Evolutionary conservation across 1,140 invertebrate genomes (phyloP), one percentile per base, ranked within the genome.

Genomic region (Lerema accius): DNA sequence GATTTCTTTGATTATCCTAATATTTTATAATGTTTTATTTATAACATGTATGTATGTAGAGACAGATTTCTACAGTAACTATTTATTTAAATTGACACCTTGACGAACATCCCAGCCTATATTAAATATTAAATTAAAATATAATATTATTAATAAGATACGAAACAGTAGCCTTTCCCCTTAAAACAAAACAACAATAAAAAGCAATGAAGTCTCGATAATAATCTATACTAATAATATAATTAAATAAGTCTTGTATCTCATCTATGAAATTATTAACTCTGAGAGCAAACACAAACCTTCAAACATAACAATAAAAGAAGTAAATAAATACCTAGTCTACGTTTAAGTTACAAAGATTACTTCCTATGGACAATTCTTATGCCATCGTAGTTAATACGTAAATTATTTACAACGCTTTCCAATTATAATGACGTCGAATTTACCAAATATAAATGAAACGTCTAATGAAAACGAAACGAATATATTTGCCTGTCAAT

Each of bases 21-120:
- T 19, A 51, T 37, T 50, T 50, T 68, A 51, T 65, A 67, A 46
- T 62, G 48, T 64, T 55, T 55, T 39, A 66, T 69, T 65, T 69
- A 65, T 69, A 67, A 63, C 58, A 73, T 80, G 80, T 84, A 86
- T 86, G 85, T 88, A 88, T 85, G 83, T 86, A 88, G 85, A 86
- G 84, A 65, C 16, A 51, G 15, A 64, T 65, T 61, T 53, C 53
- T 53, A 43, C 60, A 43, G 17, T 42, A 55, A 55, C n/a, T n/a
- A n/a, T n/a, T 19, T 32, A 45, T 69, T 56, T 74, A 77, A 82
- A 84, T 82, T 78, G 77, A 80, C 78, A 60, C 62, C 63, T 70
- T 69, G 71, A 42, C 58, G 67, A 64, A 75, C 43, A 58, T 60
- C 72, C 84, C 84, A 87, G 84, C 83, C 84, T 76, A 78, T 64